phyloP scores from a whole-genome alignment of 2,113 vertebrate genomes.

The Thunnus maccoyii region DNA sequence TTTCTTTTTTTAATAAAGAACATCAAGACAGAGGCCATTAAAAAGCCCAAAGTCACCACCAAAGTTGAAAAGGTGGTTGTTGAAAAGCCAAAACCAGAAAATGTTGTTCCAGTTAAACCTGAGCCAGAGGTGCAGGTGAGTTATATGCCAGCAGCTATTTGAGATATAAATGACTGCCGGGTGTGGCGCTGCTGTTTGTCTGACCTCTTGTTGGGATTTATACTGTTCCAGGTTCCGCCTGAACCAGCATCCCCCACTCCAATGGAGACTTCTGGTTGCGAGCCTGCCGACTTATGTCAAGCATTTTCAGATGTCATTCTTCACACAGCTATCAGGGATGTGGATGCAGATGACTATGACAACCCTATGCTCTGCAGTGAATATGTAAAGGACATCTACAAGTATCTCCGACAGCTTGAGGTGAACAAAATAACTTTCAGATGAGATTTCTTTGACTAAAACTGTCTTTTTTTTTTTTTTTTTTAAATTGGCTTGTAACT shows the following conservation, averaged over 20 bases:
- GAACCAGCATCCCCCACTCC: constrained; percentile 76
- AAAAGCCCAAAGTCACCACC: constrained; percentile 59
- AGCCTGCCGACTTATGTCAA: constrained; percentile 81
- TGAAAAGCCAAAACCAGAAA: constrained; percentile 28
- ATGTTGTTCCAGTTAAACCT: constrained; percentile 30
- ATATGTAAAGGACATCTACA: constrained; percentile 91
- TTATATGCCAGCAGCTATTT: not conserved
- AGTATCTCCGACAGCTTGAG: constrained; percentile 89
- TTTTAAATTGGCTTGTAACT: not conserved
- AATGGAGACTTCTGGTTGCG: constrained; percentile 84
- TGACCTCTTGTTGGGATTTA: not conserved
- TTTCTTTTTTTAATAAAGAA: constrained; percentile 35
- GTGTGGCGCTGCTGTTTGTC: not conserved
- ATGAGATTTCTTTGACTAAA: not conserved
- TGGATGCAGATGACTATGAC: constrained; percentile 84
- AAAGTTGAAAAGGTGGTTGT: constrained; percentile 58
- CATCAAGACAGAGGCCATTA: constrained; percentile 67
- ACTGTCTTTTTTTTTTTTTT: too few relatives aligned
- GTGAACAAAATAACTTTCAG: constrained; percentile 50
- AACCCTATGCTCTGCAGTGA: constrained; percentile 88
- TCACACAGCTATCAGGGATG: constrained; percentile 82
- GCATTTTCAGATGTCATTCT: constrained; percentile 89
- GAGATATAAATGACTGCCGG: not conserved
- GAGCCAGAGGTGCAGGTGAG: constrained; percentile 64
- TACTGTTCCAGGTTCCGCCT: constrained; percentile 60